Conservation (phyloP, 2,797 vertebrate genomes). For the Schizopygopsis malacanthus region DNA sequence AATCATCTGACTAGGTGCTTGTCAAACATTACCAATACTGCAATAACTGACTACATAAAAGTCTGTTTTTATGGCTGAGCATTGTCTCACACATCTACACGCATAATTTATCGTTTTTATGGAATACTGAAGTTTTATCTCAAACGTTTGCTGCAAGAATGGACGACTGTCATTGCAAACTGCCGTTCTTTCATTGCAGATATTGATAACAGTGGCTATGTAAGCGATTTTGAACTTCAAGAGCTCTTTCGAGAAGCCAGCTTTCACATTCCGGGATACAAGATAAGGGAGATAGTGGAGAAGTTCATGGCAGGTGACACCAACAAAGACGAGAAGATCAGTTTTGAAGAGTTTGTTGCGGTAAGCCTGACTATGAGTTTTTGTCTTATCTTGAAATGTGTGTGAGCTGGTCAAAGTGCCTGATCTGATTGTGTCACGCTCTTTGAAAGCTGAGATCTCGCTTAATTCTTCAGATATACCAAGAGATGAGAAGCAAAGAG, state of each 20-base stretch:
- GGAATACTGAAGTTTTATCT: not conserved
- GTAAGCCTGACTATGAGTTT: slow-evolving; percentile 72
- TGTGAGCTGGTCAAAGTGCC: not conserved
- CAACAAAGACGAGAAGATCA: slow-evolving; percentile 95
- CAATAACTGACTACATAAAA: slow-evolving; percentile 22
- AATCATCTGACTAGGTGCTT: slow-evolving; percentile 36
- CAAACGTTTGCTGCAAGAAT: not conserved
- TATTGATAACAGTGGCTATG: slow-evolving; percentile 92
- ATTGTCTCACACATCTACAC: not conserved
- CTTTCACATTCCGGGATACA: slow-evolving; percentile 92
- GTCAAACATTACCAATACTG: slow-evolving; percentile 57
- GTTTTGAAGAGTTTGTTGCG: slow-evolving; percentile 95
- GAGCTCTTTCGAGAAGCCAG: slow-evolving; percentile 96
- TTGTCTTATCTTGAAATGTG: not conserved
- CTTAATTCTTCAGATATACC: slow-evolving; percentile 75
- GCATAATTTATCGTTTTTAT: not conserved
- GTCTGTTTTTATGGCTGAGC: not conserved
- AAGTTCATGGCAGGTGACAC: slow-evolving; percentile 89
- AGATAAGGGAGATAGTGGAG: slow-evolving; percentile 91
- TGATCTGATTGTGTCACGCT: not conserved
- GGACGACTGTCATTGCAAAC: not conserved
- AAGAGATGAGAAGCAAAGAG: slow-evolving; percentile 94
- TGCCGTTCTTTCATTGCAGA: slow-evolving; percentile 73
- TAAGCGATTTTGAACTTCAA: slow-evolving; percentile 96
- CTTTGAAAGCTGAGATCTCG: not conserved